Evolutionary conservation across 2,113 vertebrate species (phyloP).

Genomic region (Dipodomys spectabilis): DNA sequence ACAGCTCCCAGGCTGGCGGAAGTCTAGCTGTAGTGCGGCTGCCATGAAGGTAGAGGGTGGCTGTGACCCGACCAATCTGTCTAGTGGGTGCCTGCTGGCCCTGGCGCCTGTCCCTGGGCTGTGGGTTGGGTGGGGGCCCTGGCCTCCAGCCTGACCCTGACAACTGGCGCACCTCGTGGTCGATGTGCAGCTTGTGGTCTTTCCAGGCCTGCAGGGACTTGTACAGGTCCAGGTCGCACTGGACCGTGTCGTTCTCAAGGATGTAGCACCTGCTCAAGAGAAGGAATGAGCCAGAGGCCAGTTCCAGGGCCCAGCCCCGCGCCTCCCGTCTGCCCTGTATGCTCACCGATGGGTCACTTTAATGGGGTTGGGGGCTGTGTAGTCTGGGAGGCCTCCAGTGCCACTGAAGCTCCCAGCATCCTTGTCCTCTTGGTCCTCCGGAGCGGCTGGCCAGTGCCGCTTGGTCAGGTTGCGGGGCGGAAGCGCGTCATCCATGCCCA

Average conservation of each 20-base stretch:
- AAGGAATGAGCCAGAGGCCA: background rate
- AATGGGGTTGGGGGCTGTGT: slow-evolving; percentile 89
- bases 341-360: slow-evolving; percentile 96
- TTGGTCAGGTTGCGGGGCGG: slow-evolving; percentile 88
- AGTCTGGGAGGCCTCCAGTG: slow-evolving; percentile 87
- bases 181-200: slow-evolving; percentile 97
- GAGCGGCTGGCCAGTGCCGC: slow-evolving; percentile 69
- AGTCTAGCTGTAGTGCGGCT: rapidly evolving
- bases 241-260: slow-evolving; percentile 96
- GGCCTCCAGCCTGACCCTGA: background rate
- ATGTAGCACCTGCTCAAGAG: slow-evolving; percentile 92
- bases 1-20: background rate
- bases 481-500: slow-evolving; percentile 88
- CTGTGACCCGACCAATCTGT: rapidly evolving
- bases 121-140: background rate
- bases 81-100: background rate
- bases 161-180: slow-evolving; percentile 92
- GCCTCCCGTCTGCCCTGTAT: background rate
- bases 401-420: slow-evolving; percentile 93
- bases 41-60: background rate
- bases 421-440: slow-evolving; percentile 85
- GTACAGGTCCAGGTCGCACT: slow-evolving; percentile 95
- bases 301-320: background rate
- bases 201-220: slow-evolving; percentile 98
- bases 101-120: background rate